A percentile compares a stretch with the other conserved stretches of the same genome.
Evolutionary conservation across 2,113 vertebrate species (phyloP).

Genomic region (Indicator maculatus): DNA sequence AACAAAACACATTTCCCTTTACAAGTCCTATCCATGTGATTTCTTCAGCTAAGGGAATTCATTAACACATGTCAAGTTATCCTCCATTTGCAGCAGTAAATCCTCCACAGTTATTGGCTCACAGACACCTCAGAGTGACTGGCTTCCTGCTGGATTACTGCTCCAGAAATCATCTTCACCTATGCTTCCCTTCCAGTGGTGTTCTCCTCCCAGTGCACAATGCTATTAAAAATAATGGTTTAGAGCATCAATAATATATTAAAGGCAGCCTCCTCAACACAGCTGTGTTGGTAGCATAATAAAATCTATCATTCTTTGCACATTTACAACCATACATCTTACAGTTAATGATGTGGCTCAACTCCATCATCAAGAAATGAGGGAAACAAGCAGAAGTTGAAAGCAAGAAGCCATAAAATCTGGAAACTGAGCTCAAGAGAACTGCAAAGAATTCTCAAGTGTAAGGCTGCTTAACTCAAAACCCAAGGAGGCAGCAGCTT

Average conservation of each 20-base stretch:
- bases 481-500: background rate
- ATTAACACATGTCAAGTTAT: background rate
- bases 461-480: background rate
- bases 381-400: background rate
- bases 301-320: constrained; percentile 43
- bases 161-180: background rate
- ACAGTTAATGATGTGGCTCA: constrained; percentile 18
- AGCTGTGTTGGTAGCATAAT: background rate
- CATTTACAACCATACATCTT: constrained; percentile 27
- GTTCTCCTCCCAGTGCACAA: background rate
- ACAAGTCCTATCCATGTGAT: background rate
- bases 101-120: background rate
- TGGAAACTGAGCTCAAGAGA: background rate
- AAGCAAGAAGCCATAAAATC: background rate
- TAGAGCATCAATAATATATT: constrained; percentile 34
- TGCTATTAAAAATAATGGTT: constrained; percentile 39
- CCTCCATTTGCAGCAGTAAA: background rate
- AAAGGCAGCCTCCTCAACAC: background rate
- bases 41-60: background rate
- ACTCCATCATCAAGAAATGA: constrained; percentile 4
- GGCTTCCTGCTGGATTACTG: background rate
- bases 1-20: background rate
- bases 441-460: background rate
- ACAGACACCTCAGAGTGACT: background rate
- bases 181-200: background rate